A percentile compares a stretch with the other conserved stretches of the same genome.
Conservation (phyloP, 2,888 invertebrate genomes). For the Smittia aterrima region DNA sequence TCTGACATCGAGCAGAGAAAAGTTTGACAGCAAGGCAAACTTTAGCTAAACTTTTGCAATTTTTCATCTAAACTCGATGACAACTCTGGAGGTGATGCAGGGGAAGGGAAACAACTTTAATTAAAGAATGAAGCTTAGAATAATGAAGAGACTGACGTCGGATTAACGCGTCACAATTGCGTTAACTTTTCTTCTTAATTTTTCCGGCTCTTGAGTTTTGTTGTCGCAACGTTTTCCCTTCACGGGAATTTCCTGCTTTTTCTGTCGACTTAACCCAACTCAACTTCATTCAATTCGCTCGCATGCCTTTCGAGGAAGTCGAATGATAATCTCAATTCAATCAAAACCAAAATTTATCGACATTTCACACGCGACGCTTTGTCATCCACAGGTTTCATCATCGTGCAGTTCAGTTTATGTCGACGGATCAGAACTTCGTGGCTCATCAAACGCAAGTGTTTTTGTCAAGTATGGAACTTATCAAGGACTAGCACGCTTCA, state of each 20-base stretch:
- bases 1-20: background rate
- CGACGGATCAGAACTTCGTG: conserved; percentile 91
- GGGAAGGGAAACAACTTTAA: background rate
- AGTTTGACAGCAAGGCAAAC: background rate
- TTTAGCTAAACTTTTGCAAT: background rate
- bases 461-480: conserved; percentile 90
- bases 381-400: conserved; percentile 73
- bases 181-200: background rate
- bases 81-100: background rate
- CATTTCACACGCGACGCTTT: background rate
- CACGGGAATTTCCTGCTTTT: too few relatives aligned
- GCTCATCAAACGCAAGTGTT: conserved; percentile 91
- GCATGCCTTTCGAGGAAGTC: too few relatives aligned
- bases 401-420: conserved; percentile 96
- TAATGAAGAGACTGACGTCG: background rate
- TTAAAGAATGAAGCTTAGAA: background rate
- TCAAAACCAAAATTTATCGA: too few relatives aligned
- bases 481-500: conserved; percentile 82
- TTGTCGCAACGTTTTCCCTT: too few relatives aligned
- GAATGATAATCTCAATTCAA: too few relatives aligned
- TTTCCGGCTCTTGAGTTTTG: too few relatives aligned
- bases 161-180: background rate
- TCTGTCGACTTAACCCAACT: too few relatives aligned
- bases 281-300: too few relatives aligned
- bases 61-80: background rate